These are phyloP conservation scores for Aporophyla nigra DNA, from an alignment of 2,888 invertebrate genomes.

Conservation along the genomic window DNA sequence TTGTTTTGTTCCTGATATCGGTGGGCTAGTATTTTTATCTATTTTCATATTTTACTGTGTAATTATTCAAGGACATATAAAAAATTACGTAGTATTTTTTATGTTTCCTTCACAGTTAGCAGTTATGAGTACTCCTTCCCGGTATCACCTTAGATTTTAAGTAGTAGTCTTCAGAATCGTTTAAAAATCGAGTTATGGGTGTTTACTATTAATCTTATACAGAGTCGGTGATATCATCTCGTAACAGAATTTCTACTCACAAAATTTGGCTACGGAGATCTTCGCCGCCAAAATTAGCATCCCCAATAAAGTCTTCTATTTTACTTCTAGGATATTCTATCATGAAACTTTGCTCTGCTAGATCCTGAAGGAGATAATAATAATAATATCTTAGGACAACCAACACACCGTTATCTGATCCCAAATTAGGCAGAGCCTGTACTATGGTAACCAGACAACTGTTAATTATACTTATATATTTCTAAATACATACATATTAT, in stretches of 20 bases:
- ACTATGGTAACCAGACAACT: no score
- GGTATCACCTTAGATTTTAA: background rate
- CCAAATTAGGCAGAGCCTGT: no score
- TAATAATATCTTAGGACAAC: no score
- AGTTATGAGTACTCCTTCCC: background rate
- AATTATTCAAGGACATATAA: no score
- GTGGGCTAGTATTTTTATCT: no score
- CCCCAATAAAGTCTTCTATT: slow-evolving; percentile 80
- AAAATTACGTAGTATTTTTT: background rate
- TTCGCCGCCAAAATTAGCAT: slow-evolving; percentile 82
- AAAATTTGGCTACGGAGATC: slow-evolving; percentile 75
- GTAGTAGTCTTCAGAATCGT: background rate
- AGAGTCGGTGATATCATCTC: background rate
- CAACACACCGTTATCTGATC: no score
- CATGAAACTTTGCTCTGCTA: slow-evolving; percentile 74
- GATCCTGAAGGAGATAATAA: slow-evolving; percentile 73
- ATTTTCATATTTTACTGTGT: no score
- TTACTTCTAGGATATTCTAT: slow-evolving; percentile 76
- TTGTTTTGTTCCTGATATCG: no score
- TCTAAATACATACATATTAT: no score
- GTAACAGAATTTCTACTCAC: slow-evolving; percentile 67
- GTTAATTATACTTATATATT: no score
- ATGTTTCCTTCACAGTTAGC: background rate
- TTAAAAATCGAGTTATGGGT: background rate
- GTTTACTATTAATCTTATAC: no score